Evolutionary conservation across 1,140 invertebrate species (phyloP).

Genomic region (Muscidifurax raptorellus): DNA sequence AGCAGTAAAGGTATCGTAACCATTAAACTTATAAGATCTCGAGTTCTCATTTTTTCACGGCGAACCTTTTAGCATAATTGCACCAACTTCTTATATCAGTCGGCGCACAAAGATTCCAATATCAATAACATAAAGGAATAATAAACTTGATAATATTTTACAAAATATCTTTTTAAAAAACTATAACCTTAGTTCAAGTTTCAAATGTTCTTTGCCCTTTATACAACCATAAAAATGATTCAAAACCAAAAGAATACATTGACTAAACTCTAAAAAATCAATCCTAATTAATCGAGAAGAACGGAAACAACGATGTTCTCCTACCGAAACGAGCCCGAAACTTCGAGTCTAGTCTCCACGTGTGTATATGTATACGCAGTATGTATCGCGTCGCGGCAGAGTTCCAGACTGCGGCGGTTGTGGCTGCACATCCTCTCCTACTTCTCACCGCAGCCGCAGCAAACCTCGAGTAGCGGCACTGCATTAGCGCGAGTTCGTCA

Average conservation of each 20-base stretch:
- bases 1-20: constrained; percentile 32
- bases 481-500: constrained; percentile 47
- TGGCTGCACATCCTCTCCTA: constrained; percentile 13
- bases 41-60: neutral
- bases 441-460: constrained; percentile 13
- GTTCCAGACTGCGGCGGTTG: constrained; percentile 19
- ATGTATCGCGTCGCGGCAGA: neutral
- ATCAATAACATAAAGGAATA: neutral
- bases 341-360: neutral
- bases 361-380: neutral
- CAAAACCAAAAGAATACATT: neutral
- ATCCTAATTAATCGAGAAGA: neutral
- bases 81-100: constrained; percentile 27
- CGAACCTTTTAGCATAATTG: constrained; percentile 19
- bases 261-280: neutral
- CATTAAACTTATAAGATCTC: constrained; percentile 5
- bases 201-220: too few species aligned
- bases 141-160: too few species aligned
- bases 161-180: too few species aligned
- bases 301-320: neutral
- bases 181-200: too few species aligned
- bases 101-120: neutral
- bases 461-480: constrained; percentile 29
- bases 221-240: too few species aligned
- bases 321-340: too few species aligned